These are phyloP conservation scores for Incurvaria masculella DNA, from an alignment of 2,888 invertebrate genomes.

Conservation along the genomic window DNA sequence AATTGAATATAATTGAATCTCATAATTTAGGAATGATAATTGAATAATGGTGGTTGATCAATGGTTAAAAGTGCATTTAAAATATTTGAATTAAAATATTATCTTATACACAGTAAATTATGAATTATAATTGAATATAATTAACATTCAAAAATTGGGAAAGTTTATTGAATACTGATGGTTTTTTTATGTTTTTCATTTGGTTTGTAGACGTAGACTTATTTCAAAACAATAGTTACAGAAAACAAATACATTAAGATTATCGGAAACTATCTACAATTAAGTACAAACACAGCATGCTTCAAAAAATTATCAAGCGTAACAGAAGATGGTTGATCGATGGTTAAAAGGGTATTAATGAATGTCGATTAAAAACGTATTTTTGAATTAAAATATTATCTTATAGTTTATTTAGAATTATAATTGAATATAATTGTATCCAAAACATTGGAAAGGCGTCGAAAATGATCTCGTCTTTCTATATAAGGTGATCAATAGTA, in stretches of 20 bases:
- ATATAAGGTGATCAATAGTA: no score
- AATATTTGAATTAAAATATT: conserved; percentile 2
- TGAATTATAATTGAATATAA: not conserved
- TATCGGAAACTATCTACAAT: no score
- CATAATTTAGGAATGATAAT: not conserved
- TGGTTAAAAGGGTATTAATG: not conserved
- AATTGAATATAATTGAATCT: conserved; percentile 4
- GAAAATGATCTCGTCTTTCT: no score
- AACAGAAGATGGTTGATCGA: not conserved
- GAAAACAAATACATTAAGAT: not conserved
- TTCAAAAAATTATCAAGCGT: not conserved
- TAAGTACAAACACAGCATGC: no score
- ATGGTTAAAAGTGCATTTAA: not conserved
- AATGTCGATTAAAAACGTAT: not conserved
- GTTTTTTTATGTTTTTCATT: no score
- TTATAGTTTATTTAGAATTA: no score
- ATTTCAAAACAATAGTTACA: no score
- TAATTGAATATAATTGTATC: no score
- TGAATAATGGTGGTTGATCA: not conserved
- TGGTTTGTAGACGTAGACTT: no score
- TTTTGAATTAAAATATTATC: no score
- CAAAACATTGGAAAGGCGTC: no score
- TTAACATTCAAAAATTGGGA: not conserved
- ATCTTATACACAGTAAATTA: conserved; percentile 2
- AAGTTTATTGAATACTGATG: not conserved